Conservation (phyloP, 2,888 invertebrate species). For the Tenthredo mesomela region DNA sequence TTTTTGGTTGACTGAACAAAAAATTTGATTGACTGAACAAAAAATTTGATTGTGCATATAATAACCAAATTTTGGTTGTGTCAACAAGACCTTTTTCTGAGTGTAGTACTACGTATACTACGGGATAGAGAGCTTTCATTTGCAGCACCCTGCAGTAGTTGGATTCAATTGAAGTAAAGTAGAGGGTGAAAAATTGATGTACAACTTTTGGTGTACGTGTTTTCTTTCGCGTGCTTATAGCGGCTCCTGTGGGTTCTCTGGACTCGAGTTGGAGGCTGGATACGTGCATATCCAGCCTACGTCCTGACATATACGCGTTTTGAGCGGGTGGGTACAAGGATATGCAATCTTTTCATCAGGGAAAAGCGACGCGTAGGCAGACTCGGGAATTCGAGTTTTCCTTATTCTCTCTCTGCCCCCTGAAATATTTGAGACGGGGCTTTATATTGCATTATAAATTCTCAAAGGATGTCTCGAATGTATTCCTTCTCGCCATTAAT, state of each 20-base stretch:
- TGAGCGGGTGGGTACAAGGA: background rate
- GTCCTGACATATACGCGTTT: background rate
- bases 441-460: slow-evolving; percentile 65
- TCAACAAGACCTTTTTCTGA: no score
- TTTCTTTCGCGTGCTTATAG: background rate
- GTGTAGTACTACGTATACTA: no score
- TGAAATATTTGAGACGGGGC: slow-evolving; percentile 36
- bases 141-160: background rate
- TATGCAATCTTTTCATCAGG: slow-evolving; percentile 40
- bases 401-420: background rate
- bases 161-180: slow-evolving; percentile 19
- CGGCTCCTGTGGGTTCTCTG: background rate
- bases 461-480: slow-evolving; percentile 56
- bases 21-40: no score
- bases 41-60: no score
- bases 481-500: slow-evolving; percentile 48
- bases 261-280: background rate
- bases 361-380: background rate
- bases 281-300: background rate
- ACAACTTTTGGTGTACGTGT: background rate
- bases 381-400: slow-evolving; percentile 36
- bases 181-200: background rate
- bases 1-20: no score
- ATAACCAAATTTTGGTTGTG: no score
- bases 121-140: background rate